Percentiles rank a stretch among this genome's conserved stretches.
Conservation (phyloP, 37 sponge, comb jelly and placozoan genomes). For the Ianthella basta region DNA sequence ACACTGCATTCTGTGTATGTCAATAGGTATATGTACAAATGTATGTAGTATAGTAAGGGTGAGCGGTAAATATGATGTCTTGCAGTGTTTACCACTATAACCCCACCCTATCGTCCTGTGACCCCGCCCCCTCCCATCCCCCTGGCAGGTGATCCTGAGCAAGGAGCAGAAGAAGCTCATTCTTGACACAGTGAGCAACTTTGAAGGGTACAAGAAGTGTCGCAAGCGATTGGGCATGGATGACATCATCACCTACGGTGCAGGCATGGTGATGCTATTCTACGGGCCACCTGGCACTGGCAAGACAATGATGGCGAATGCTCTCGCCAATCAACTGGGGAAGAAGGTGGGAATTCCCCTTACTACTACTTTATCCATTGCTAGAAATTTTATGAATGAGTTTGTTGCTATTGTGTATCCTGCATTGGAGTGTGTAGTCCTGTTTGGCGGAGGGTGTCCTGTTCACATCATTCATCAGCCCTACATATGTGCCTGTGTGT, state of each 20-base stretch:
- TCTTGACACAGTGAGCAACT: constrained; percentile 86
- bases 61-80: neutral
- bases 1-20: neutral
- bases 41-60: neutral
- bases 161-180: constrained; percentile 82
- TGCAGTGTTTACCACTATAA: neutral
- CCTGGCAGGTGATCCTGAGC: constrained; percentile 68
- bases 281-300: constrained; percentile 88
- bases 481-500: too few species aligned
- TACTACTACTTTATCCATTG: neutral
- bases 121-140: neutral
- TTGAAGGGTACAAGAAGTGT: constrained; percentile 75
- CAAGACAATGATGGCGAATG: constrained; percentile 93
- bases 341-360: constrained; percentile 58
- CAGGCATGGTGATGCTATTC: constrained; percentile 87
- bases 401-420: too few species aligned
- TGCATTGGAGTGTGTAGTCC: too few species aligned
- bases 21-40: neutral
- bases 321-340: constrained; percentile 74
- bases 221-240: constrained; percentile 75
- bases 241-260: constrained; percentile 86
- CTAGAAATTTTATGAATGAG: too few species aligned
- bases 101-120: neutral
- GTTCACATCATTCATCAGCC: too few species aligned
- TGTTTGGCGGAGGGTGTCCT: too few species aligned